Conservation (phyloP, 2,113 vertebrate genomes). For the Hippopotamus amphibius region DNA sequence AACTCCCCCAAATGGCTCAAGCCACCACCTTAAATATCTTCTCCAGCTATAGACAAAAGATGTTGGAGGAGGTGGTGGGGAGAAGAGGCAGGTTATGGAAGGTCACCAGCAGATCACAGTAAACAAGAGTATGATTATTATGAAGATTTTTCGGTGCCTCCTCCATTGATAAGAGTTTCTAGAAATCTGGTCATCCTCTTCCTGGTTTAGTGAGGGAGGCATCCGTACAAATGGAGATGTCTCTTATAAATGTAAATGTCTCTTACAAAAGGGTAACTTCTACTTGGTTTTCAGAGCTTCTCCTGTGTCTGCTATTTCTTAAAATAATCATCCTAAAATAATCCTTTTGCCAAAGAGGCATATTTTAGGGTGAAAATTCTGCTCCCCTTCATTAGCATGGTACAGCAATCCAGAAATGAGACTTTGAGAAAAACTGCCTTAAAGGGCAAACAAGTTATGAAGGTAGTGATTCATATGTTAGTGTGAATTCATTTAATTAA, state of each 20-base stretch:
- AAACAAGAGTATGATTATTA: neutral
- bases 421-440: constrained; percentile 8
- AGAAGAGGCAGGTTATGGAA: neutral
- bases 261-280: neutral
- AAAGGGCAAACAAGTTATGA: neutral
- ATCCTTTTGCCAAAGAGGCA: neutral
- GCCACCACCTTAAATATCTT: neutral
- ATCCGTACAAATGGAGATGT: neutral
- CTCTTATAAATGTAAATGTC: neutral
- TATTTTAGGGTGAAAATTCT: neutral
- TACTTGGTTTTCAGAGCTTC: neutral
- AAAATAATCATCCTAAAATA: neutral
- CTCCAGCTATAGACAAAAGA: neutral
- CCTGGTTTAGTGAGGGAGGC: neutral
- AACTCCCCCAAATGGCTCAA: neutral
- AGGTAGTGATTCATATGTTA: neutral
- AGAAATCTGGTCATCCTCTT: neutral
- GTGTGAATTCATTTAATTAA: constrained; percentile 3
- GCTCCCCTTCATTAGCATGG: neutral
- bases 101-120: neutral
- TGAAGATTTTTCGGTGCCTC: neutral
- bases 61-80: neutral
- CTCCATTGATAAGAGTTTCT: neutral
- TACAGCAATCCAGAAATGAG: neutral
- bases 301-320: neutral